phyloP scores from a whole-genome alignment of 64 coral and sea anemone genomes.

The Porites australiensis region DNA sequence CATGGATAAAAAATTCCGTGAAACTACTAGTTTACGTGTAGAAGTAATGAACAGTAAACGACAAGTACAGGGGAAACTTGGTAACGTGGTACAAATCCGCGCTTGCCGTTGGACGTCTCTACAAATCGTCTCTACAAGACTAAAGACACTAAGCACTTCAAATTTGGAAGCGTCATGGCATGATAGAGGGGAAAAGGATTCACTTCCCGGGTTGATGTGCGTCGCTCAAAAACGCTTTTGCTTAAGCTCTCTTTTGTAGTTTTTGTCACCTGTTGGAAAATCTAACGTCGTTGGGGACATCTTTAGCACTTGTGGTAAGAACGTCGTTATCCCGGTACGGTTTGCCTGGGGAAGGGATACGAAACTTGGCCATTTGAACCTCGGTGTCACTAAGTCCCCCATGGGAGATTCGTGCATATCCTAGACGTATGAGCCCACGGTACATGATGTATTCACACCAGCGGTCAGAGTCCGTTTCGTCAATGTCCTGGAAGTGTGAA shows the following conservation, averaged over 20 bases:
- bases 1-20: no score
- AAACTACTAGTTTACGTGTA: no score
- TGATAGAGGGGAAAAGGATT: not conserved
- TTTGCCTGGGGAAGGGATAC: constrained; percentile 61
- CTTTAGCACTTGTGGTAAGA: constrained; percentile 45
- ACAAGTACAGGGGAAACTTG: no score
- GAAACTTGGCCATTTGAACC: constrained; percentile 93
- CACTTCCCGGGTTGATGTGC: no score
- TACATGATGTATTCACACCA: constrained; percentile 99
- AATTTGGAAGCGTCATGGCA: no score
- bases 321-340: constrained; percentile 73
- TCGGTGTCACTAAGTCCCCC: constrained; percentile 97
- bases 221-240: no score
- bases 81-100: no score
- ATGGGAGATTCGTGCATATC: constrained; percentile 95
- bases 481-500: constrained; percentile 76
- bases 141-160: no score
- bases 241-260: not conserved
- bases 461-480: constrained; percentile 67
- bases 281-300: constrained; percentile 67
- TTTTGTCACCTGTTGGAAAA: constrained; percentile 73
- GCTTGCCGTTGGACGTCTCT: no score
- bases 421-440: constrained; percentile 77
- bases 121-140: no score
- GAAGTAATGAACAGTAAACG: no score